A percentile compares a stretch with the other conserved stretches of the same genome.
Conservation (phyloP, 2,797 vertebrate genomes). For the Phylloscopus collybita region DNA sequence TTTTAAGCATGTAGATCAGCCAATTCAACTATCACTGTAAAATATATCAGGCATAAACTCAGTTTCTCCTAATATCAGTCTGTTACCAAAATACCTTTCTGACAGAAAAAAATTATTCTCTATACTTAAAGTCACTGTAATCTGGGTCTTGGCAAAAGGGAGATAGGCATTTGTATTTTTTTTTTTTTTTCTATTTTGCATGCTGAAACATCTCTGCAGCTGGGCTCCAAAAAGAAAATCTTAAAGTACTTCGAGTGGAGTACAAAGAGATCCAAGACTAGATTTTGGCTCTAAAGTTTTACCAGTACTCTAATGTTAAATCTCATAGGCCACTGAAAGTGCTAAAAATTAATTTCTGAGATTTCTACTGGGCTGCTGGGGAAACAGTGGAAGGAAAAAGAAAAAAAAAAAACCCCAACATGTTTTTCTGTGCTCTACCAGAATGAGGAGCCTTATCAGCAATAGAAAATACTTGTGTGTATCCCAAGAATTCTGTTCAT, state of each 20-base stretch:
- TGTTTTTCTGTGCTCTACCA: neutral
- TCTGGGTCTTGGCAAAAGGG: neutral
- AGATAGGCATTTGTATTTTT: neutral
- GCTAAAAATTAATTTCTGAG: neutral
- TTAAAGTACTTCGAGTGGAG: neutral
- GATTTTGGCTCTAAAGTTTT: neutral
- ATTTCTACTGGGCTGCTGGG: neutral
- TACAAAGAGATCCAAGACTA: neutral
- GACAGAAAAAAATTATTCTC: neutral
- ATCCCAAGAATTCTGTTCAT: neutral
- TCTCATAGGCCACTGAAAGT: neutral
- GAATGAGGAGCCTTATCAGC: neutral
- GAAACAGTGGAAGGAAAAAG: neutral
- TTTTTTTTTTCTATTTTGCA: neutral
- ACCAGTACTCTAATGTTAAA: neutral
- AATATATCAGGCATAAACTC: neutral
- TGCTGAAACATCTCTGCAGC: neutral
- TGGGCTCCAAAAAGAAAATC: neutral
- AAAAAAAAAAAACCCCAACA: neutral
- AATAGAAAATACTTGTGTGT: neutral
- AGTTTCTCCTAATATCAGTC: neutral
- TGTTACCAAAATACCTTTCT: neutral
- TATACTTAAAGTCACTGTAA: neutral
- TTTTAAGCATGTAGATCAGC: neutral
- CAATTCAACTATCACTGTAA: neutral